Conservation (phyloP, 2,888 invertebrate genomes). For the Ceriagrion tenellum region DNA sequence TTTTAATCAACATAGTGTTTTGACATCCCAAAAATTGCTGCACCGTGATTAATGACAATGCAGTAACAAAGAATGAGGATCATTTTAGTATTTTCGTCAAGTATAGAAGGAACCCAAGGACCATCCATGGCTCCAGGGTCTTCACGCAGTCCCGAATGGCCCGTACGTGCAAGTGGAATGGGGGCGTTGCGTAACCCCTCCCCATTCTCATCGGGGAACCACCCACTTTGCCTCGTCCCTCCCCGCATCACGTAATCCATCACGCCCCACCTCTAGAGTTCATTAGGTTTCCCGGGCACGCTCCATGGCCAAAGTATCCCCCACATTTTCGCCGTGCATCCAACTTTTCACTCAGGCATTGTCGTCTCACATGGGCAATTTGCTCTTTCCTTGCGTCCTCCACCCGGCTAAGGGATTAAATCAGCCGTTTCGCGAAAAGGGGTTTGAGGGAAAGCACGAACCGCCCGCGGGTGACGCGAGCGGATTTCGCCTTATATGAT, state of each 20-base stretch:
- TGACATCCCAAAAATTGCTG: not conserved
- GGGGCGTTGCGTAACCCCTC: not conserved
- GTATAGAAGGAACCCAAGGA: not conserved
- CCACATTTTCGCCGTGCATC: not conserved
- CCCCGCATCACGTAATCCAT: not conserved
- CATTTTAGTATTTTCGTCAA: not conserved
- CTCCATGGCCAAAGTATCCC: not conserved
- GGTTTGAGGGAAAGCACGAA: not conserved
- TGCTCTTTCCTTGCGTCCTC: not conserved
- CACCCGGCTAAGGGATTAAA: not conserved
- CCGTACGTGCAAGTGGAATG: not conserved
- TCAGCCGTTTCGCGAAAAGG: not conserved
- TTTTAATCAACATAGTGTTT: not conserved
- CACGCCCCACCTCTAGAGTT: not conserved
- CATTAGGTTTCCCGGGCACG: conserved; percentile 19
- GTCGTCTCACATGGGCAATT: not conserved
- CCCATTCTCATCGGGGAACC: not conserved
- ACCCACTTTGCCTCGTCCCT: not conserved
- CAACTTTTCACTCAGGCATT: conserved; percentile 2
- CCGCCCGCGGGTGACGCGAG: not conserved
- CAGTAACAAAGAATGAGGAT: not conserved
- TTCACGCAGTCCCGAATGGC: not conserved
- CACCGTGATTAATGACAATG: not conserved
- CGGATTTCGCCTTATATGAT: not conserved
- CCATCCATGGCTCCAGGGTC: not conserved